These are phyloP conservation scores for Halcyon leucocephala DNA, from an alignment of 2,797 vertebrate species.

Conservation along the genomic window DNA sequence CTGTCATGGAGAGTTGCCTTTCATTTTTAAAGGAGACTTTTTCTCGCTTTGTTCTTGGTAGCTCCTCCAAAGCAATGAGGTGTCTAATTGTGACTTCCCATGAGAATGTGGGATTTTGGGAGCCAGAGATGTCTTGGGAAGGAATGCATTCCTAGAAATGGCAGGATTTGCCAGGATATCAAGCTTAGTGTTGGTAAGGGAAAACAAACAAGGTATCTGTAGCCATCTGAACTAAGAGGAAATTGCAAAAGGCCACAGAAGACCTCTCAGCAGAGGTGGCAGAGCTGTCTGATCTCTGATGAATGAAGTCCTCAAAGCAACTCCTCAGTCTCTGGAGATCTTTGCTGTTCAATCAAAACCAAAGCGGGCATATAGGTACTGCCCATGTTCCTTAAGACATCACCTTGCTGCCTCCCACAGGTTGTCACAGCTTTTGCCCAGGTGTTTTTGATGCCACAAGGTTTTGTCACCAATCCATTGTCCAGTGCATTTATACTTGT, in stretches of 20 bases:
- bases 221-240: neutral
- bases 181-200: neutral
- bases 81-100: neutral
- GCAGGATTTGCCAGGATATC: neutral
- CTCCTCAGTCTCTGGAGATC: neutral
- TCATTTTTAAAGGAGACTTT: neutral
- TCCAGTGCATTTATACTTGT: neutral
- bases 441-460: accelerated
- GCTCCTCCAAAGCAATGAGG: neutral
- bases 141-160: neutral
- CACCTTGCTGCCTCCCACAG: neutral
- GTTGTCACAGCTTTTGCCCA: neutral
- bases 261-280: neutral
- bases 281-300: neutral
- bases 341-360: neutral
- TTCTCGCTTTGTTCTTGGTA: neutral
- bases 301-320: neutral
- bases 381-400: neutral
- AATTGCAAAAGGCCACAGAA: neutral
- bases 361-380: neutral
- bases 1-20: neutral
- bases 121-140: neutral
- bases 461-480: neutral
- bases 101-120: neutral
- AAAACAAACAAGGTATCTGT: neutral